Base-by-base conservation (phyloP, 2,113 vertebrate genomes). In the Takifugu bimaculatus region DNA sequence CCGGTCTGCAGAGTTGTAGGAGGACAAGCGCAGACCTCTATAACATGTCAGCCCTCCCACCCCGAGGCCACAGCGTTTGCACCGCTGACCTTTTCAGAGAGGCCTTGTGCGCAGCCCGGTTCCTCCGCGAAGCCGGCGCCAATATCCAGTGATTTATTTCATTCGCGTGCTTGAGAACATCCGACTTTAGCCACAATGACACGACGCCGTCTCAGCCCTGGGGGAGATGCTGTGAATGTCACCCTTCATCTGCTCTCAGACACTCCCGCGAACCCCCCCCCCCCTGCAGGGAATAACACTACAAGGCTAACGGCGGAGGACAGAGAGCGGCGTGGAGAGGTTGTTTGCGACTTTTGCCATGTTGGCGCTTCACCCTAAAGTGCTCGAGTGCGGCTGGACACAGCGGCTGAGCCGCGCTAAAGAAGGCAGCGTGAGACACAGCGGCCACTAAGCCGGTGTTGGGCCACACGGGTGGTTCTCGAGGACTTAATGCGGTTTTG, bases 21-120 rank as follows among this genome's bases (percentile, higher is more conserved):
- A 63, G 61, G 65, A 81, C 68, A 68, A 65, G 65, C 45, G 61
- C 25, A 42, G 53, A 74, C 60, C 57, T 74, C 67, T 54, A 51
- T 56, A 72, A 77, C 4, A n/a, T 74, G 70, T 66, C 26, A 29
- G 27, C 52, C 35, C 60, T 45, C 68, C 57, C 27, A 6, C 12
- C 25, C 54, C 25, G 4, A 1, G 7, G 52, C 53, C 50, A 54
- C 50, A 58, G 69, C 58, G 49, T 67, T 82, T 78, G 66, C 71
- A 74, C 80, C 55, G 14, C 57, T 82, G 80, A 89, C 83, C 80
- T 86, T 87, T 86, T 70, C 63, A 68, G 57, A 78, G 75, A 63
- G 78, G 6, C 25, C 65, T 65, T 50, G 66, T 66, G 69, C 72
- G 59, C 65, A 20, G 65, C 53, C 28, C 27, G 1, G 44, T 20